phyloP scores from a whole-genome alignment of 2,797 vertebrate genomes.

The Chromobotia macracanthus region DNA sequence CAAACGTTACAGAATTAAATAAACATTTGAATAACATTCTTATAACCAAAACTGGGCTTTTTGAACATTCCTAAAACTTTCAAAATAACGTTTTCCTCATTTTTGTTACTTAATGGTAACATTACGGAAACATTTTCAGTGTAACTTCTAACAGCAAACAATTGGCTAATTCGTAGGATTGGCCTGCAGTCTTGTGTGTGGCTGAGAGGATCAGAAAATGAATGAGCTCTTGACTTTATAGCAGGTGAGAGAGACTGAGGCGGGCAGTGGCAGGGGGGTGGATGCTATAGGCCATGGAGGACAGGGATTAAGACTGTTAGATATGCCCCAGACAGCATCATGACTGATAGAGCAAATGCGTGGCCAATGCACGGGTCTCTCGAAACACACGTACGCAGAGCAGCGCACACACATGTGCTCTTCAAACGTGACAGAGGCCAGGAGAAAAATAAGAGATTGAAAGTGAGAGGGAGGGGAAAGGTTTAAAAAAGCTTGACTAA shows the following conservation, averaged over 20 bases:
- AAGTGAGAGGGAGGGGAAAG: slow-evolving; percentile 14
- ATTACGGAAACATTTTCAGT: not conserved
- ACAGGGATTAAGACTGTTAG: slow-evolving; percentile 49
- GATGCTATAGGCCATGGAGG: slow-evolving; percentile 27
- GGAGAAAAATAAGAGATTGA: not conserved
- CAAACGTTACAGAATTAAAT: too few relatives aligned
- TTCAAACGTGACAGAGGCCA: slow-evolving; percentile 35
- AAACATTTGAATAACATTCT: too few relatives aligned
- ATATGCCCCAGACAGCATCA: slow-evolving; percentile 33
- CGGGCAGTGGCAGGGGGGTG: not conserved
- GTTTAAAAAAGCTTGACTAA: slow-evolving; percentile 37
- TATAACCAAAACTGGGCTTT: too few relatives aligned
- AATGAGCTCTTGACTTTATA: slow-evolving; percentile 24
- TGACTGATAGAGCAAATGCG: slow-evolving; percentile 53
- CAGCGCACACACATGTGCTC: slow-evolving; percentile 21
- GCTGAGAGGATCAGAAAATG: slow-evolving; percentile 15
- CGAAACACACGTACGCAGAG: slow-evolving; percentile 9
- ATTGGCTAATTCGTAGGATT: not conserved
- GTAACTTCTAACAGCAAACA: not conserved
- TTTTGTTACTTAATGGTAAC: too few relatives aligned
- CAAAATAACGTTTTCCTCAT: too few relatives aligned
- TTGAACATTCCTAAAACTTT: too few relatives aligned
- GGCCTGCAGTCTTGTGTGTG: not conserved
- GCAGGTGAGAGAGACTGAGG: slow-evolving; percentile 14
- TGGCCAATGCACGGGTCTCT: slow-evolving; percentile 43